Percentiles rank a stretch among this genome's conserved stretches.
Evolutionary conservation across 2,888 invertebrate genomes (phyloP).

Genomic region (Heliconius erato): DNA sequence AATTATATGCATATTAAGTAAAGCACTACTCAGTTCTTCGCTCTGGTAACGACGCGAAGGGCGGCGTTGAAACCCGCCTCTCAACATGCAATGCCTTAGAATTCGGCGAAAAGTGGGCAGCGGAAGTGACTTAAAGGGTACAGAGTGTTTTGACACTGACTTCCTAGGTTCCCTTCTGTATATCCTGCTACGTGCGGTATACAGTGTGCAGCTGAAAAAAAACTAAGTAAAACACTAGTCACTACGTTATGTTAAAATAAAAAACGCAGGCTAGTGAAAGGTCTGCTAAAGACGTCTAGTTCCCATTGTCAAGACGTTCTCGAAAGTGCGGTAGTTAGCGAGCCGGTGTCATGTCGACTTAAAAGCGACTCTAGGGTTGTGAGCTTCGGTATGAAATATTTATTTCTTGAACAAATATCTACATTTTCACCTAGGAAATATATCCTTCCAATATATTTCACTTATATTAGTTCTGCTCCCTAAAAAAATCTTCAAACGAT

Average conservation of each 20-base stretch:
- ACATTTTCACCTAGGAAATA: too few relatives aligned
- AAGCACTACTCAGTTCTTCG: background rate
- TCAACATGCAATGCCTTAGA: too few relatives aligned
- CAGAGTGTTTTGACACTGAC: too few relatives aligned
- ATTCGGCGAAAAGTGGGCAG: too few relatives aligned
- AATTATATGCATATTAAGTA: slow-evolving; percentile 5
- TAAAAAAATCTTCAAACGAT: too few relatives aligned
- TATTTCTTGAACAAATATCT: too few relatives aligned
- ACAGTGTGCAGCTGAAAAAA: too few relatives aligned
- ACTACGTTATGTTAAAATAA: slow-evolving; percentile 19
- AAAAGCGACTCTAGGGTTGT: slow-evolving; percentile 35
- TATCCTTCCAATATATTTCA: background rate
- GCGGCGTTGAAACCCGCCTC: too few relatives aligned
- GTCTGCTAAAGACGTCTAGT: slow-evolving; percentile 39
- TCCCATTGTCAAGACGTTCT: slow-evolving; percentile 45
- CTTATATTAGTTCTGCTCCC: background rate
- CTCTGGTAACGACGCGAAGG: too few relatives aligned
- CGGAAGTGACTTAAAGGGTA: too few relatives aligned
- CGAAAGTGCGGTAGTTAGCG: slow-evolving; percentile 51
- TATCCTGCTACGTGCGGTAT: too few relatives aligned
- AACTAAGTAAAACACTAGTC: background rate
- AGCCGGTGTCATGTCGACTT: slow-evolving; percentile 50
- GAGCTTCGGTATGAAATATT: background rate
- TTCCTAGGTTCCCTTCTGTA: too few relatives aligned
- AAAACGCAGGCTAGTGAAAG: slow-evolving; percentile 40